A percentile compares a stretch with the other conserved stretches of the same genome.
Evolutionary conservation across 2,113 vertebrate genomes (phyloP).

Genomic region (Piprites chloris): DNA sequence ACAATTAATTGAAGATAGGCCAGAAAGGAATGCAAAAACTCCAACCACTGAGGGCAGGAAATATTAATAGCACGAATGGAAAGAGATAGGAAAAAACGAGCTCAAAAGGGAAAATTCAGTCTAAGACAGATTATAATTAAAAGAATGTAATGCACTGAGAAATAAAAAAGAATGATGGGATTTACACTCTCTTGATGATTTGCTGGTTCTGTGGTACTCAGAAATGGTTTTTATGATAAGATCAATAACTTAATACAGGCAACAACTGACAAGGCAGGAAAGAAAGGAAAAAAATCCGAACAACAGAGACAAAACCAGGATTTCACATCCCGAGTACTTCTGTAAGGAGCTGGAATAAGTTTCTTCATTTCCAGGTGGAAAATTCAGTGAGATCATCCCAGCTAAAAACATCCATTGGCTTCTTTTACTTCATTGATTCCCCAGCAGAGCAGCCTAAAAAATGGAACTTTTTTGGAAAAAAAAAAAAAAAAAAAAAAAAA

Average conservation of each 20-base stretch:
- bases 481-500: neutral
- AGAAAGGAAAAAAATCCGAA: neutral
- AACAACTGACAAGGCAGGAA: neutral
- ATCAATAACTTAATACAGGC: neutral
- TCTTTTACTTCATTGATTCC: neutral
- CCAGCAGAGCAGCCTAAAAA: neutral
- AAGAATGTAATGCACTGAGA: neutral
- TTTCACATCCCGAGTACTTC: neutral
- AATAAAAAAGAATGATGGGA: neutral
- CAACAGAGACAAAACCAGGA: neutral
- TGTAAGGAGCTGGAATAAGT: neutral
- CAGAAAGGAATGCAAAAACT: neutral
- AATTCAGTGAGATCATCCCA: neutral
- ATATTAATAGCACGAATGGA: neutral
- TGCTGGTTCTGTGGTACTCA: neutral
- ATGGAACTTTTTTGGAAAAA: neutral
- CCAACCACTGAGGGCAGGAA: neutral
- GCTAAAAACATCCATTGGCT: neutral
- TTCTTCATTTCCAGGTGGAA: neutral
- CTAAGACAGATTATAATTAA: neutral
- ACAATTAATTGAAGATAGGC: neutral
- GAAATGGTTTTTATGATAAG: neutral
- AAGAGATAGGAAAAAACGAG: neutral
- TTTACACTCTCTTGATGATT: neutral
- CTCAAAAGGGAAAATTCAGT: neutral